Conservation (phyloP, 2,888 invertebrate species). For the Exephanes ischioxanthus region DNA sequence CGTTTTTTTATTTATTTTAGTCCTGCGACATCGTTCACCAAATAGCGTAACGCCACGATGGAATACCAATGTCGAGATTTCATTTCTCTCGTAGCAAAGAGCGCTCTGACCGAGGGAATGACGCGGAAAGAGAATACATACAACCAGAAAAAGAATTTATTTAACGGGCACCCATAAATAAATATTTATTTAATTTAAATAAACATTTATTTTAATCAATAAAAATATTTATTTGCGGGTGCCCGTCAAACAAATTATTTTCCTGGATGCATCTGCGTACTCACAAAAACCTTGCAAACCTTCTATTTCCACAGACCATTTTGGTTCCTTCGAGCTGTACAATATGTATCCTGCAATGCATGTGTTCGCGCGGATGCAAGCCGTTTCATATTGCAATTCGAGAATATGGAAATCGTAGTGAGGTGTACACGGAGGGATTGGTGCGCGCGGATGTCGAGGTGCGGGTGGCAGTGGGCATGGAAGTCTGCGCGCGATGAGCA, state of each 20-base stretch:
- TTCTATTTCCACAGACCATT: conserved; percentile 27
- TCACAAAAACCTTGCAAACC: not conserved
- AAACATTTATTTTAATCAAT: too few relatives aligned
- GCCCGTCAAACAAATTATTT: too few relatives aligned
- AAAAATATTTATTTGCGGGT: too few relatives aligned
- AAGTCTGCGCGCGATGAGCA: conserved; percentile 65
- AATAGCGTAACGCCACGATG: not conserved
- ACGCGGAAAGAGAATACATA: not conserved
- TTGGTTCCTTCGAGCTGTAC: conserved; percentile 12
- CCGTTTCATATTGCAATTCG: not conserved
- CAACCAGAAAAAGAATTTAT: too few relatives aligned
- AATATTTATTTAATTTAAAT: too few relatives aligned
- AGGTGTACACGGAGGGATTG: not conserved
- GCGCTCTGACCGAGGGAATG: not conserved
- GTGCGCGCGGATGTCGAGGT: too few relatives aligned
- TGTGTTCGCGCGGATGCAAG: not conserved
- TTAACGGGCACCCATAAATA: too few relatives aligned
- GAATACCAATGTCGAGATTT: conserved; percentile 6
- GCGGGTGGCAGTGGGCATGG: conserved; percentile 20
- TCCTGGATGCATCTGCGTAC: not conserved
- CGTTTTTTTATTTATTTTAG: not conserved
- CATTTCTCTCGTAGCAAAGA: conserved; percentile 3
- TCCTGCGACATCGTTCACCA: not conserved
- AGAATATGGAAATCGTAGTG: not conserved
- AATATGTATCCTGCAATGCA: not conserved